phyloP scores from a whole-genome alignment of 2,113 vertebrate species.

The Zapornia atra region DNA sequence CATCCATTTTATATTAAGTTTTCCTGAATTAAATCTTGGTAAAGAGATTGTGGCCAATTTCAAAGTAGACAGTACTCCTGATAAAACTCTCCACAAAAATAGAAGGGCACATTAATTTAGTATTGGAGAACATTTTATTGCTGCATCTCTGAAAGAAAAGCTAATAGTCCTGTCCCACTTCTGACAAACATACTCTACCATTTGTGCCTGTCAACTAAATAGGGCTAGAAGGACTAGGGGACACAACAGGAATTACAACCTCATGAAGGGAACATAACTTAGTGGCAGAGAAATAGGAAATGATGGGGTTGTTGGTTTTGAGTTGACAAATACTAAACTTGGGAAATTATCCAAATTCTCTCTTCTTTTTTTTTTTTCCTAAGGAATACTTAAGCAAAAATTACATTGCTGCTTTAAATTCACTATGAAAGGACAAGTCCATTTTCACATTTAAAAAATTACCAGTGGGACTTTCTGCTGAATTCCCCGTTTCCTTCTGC shows the following conservation, averaged over 20 bases:
- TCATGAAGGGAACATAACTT: neutral
- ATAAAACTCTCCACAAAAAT: neutral
- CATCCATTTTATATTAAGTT: neutral
- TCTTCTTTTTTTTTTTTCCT: accelerated
- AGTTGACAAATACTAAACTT: neutral
- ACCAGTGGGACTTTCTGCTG: slow-evolving; percentile 50
- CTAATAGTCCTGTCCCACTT: neutral
- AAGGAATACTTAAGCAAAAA: slow-evolving; percentile 8
- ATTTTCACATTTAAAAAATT: slow-evolving; percentile 20
- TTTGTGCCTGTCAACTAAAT: slow-evolving; percentile 38
- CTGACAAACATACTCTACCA: neutral
- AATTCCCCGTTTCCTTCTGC: slow-evolving; percentile 31
- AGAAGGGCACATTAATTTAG: neutral
- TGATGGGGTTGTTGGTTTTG: neutral
- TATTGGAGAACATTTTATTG: neutral
- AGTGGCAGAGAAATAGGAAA: neutral
- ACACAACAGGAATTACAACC: neutral
- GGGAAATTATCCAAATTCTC: neutral
- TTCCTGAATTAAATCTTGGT: neutral
- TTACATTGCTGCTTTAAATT: slow-evolving; percentile 64
- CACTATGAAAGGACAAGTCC: neutral
- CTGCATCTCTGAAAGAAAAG: slow-evolving; percentile 2
- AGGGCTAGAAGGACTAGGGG: neutral
- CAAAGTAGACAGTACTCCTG: neutral
- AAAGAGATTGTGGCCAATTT: neutral